phyloP scores from a whole-genome alignment of 2,113 vertebrate genomes.

The Campylorhamphus procurvoides region DNA sequence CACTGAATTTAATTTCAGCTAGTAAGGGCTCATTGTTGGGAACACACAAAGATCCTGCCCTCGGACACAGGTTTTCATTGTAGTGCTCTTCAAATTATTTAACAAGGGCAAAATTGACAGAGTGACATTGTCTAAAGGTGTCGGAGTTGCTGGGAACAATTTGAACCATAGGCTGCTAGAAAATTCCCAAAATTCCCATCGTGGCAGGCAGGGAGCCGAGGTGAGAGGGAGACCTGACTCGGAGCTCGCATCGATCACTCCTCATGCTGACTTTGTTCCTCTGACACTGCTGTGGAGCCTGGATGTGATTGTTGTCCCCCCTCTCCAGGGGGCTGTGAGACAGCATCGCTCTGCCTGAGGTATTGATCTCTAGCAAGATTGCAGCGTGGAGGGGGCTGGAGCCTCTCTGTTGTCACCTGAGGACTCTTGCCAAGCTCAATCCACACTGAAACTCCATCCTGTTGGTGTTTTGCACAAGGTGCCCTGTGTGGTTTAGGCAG shows the following conservation, averaged over 20 bases:
- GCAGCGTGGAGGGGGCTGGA: neutral
- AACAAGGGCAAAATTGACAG: neutral
- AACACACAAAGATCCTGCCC: neutral
- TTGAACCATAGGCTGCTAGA: neutral
- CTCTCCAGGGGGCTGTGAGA: neutral
- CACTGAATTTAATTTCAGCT: constrained; percentile 13
- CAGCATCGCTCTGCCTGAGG: neutral
- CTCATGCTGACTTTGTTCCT: neutral
- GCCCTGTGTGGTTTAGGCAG: neutral
- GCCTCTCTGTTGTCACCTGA: neutral
- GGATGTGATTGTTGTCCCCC: neutral
- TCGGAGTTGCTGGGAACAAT: neutral
- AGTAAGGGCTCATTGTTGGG: neutral
- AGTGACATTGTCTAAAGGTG: neutral
- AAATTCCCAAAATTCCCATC: neutral
- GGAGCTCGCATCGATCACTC: neutral
- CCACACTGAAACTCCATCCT: neutral
- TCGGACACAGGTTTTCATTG: neutral
- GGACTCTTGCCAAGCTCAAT: neutral
- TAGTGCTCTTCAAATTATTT: neutral
- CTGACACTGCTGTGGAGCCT: fast-evolving
- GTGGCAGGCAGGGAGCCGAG: neutral
- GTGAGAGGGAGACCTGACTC: neutral
- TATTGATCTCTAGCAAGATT: neutral
- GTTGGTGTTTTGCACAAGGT: neutral